Conservation (phyloP, 2,797 vertebrate species). For the Cossypha dichroa region DNA sequence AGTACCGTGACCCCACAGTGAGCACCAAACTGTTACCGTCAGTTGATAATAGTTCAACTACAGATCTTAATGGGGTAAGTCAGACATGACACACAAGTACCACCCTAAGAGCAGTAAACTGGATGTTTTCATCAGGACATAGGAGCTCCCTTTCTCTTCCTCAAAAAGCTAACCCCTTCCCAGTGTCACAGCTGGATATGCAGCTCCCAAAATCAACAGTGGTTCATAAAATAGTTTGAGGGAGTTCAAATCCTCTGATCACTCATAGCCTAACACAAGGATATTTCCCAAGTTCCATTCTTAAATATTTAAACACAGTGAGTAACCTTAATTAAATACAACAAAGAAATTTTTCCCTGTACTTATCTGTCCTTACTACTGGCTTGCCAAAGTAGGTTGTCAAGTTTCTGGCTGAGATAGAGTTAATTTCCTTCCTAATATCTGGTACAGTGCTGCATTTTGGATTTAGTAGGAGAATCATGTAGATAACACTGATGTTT, state of each 20-base stretch:
- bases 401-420: neutral
- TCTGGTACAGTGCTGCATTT: neutral
- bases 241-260: neutral
- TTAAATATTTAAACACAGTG: neutral
- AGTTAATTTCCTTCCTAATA: neutral
- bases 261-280: neutral
- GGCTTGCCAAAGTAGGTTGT: neutral
- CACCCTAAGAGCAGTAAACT: neutral
- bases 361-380: neutral
- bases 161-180: neutral
- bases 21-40: neutral
- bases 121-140: neutral
- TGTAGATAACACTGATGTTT: neutral
- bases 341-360: neutral
- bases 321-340: neutral
- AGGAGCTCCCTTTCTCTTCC: neutral
- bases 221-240: neutral
- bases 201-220: neutral
- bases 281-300: neutral
- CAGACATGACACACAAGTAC: neutral
- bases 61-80: neutral
- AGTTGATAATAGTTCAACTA: accelerated
- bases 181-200: neutral
- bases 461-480: neutral
- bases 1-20: neutral